phyloP scores from a whole-genome alignment of 1,140 invertebrate genomes.

The Camponotus vicinus region DNA sequence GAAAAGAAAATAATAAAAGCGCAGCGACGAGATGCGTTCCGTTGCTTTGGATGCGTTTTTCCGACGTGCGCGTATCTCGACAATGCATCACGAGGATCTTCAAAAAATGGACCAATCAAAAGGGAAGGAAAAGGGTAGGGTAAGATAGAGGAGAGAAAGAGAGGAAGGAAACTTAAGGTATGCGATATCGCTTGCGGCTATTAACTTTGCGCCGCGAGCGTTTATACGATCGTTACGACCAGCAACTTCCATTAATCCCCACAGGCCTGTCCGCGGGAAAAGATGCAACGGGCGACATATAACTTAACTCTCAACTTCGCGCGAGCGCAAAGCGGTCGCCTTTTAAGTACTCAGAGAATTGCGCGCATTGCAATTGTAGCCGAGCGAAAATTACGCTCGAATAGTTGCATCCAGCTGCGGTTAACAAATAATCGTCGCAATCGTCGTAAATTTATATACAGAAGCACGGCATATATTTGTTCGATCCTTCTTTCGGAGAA shows the following conservation, averaged over 20 bases:
- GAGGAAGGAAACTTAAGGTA: neutral
- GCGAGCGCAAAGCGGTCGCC: neutral
- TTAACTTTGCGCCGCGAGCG: slow-evolving; percentile 43
- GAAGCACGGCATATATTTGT: neutral
- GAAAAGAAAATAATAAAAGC: slow-evolving; percentile 28
- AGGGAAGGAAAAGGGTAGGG: neutral
- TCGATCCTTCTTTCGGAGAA: neutral
- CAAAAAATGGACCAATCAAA: slow-evolving; percentile 48
- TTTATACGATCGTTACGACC: slow-evolving; percentile 48
- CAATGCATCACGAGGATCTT: neutral
- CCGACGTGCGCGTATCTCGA: slow-evolving; percentile 11
- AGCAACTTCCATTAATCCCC: slow-evolving; percentile 37
- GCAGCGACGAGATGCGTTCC: neutral
- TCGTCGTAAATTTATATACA: neutral
- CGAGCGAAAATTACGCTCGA: neutral
- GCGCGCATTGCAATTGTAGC: neutral
- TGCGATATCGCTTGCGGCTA: slow-evolving; percentile 24
- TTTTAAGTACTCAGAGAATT: neutral
- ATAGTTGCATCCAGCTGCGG: too few species aligned
- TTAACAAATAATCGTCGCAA: neutral
- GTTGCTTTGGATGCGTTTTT: slow-evolving; percentile 5
- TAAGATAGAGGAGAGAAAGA: too few species aligned
- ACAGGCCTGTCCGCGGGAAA: neutral
- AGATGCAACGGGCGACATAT: neutral
- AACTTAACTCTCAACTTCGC: slow-evolving; percentile 21